Conservation (phyloP, 2,797 vertebrate species). For the Sebastes paucispinis region DNA sequence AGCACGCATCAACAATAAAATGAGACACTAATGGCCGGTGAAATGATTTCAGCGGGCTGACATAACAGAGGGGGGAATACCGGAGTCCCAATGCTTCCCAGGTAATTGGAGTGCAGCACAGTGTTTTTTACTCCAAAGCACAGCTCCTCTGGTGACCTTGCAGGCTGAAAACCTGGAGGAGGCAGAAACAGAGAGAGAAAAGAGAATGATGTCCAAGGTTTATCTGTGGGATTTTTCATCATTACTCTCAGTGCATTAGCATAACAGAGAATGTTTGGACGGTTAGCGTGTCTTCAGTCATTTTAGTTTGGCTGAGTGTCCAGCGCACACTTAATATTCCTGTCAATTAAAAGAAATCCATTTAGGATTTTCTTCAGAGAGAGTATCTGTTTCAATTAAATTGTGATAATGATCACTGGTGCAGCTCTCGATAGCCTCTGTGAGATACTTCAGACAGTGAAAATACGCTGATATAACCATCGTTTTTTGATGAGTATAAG, state of each 20-base stretch:
- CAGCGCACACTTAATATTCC: slow-evolving; percentile 38
- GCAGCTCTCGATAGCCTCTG: neutral
- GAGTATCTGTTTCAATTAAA: slow-evolving; percentile 28
- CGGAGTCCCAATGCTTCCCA: slow-evolving; percentile 68
- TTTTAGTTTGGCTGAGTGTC: slow-evolving; percentile 25
- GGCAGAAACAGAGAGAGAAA: slow-evolving; percentile 14
- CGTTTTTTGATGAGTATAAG: slow-evolving; percentile 1
- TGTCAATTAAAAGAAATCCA: slow-evolving; percentile 46
- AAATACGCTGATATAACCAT: slow-evolving; percentile 4
- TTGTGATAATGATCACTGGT: slow-evolving; percentile 34
- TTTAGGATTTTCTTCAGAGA: slow-evolving; percentile 26
- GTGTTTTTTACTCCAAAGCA: slow-evolving; percentile 63
- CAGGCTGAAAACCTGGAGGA: slow-evolving; percentile 47
- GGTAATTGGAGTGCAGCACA: slow-evolving; percentile 74
- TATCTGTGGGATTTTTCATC: slow-evolving; percentile 46
- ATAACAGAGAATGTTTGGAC: slow-evolving; percentile 45
- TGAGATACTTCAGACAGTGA: neutral
- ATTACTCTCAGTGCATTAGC: slow-evolving; percentile 46
- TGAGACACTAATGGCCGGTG: slow-evolving; percentile 66
- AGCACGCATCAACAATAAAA: slow-evolving; percentile 64
- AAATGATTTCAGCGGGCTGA: slow-evolving; percentile 69
- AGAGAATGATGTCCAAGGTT: slow-evolving; percentile 29
- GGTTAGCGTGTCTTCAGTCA: slow-evolving; percentile 26
- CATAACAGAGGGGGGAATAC: slow-evolving; percentile 73
- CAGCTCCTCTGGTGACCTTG: slow-evolving; percentile 70